Percentiles rank a stretch among this genome's conserved stretches.
Conservation (phyloP, 2,888 invertebrate species). For the Tipula confusa region DNA sequence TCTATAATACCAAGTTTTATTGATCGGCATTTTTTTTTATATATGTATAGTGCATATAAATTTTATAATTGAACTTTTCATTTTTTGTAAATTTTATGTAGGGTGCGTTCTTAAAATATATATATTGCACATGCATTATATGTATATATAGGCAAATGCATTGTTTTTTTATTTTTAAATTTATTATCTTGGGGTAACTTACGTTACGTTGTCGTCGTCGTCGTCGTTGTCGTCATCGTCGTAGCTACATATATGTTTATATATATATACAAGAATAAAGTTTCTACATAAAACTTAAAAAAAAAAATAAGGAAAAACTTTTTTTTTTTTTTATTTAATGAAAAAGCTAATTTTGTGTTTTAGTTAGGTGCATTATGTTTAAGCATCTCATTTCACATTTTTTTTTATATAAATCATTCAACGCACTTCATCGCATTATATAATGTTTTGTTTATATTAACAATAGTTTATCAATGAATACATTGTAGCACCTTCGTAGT, state of each 20-base stretch:
- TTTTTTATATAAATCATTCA: background rate
- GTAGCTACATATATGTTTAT: background rate
- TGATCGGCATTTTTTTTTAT: background rate
- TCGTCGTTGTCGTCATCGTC: background rate
- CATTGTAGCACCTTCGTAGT: background rate
- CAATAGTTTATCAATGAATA: slow-evolving; percentile 12
- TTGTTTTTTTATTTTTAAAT: background rate
- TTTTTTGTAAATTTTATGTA: background rate
- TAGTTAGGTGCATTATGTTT: background rate
- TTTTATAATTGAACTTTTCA: background rate
- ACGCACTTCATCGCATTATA: background rate
- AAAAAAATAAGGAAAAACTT: no score
- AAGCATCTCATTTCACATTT: background rate
- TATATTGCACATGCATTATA: slow-evolving; percentile 15
- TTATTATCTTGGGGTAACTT: slow-evolving; percentile 21
- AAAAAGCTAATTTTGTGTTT: background rate
- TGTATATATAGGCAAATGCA: background rate
- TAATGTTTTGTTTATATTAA: background rate
- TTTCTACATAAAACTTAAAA: background rate
- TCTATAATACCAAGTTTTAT: background rate
- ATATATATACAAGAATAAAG: background rate
- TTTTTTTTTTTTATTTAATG: background rate
- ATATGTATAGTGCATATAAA: background rate
- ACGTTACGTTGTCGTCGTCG: background rate
- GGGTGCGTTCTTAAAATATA: slow-evolving; percentile 12